Evolutionary conservation across 2,888 invertebrate species (phyloP), one percentile per base, ranked within the genome.

Genomic region (Trimorus sp.): DNA sequence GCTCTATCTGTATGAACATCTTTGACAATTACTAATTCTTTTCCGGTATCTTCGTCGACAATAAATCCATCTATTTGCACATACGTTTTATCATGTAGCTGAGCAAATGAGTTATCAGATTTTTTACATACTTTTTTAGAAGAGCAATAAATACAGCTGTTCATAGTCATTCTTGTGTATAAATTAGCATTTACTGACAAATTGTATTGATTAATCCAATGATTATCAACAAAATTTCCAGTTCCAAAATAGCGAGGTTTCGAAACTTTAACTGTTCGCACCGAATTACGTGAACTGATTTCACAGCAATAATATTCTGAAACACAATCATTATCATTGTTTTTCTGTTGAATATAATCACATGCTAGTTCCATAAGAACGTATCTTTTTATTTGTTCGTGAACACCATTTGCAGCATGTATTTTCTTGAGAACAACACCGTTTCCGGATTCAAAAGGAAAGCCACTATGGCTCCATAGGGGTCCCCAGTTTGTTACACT

Each of bases 391-490:
- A 63, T 63, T 49, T 63, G 63, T 37, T 63, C 63, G 49, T 63
- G 48, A 12, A 63, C 63, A 0, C 63, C 63, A 16, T 63, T 63
- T 14, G 63, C 63, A 36, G 63, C 49, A 15, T 49, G 49, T 26
- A 75, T 54, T 53, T 54, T 42, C 26, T 73, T 80, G 2, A 71
- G 12, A 38, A 81, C n/a, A 42, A 45, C 11, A 0, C 60, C 60
- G 26, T 60, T 60, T 45, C 42, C 26, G 9, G 54, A 54, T 36
- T 54, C 54, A 54, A 54, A 54, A 0, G 54, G 54, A 36, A 26
- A 54, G 9, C 36, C 54, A 5, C 54, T 54, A n/a, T 69, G 69
- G n/a, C 59, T n/a, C 69, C 58, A 69, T 6, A 69, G 5, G 4
- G 69, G 69, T 12, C 54, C 54, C 54, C 54, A 54, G 36, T 54